Evolutionary conservation across 2,113 vertebrate genomes (phyloP), one percentile per base, ranked within the genome.

Genomic region (Siniperca chuatsi): DNA sequence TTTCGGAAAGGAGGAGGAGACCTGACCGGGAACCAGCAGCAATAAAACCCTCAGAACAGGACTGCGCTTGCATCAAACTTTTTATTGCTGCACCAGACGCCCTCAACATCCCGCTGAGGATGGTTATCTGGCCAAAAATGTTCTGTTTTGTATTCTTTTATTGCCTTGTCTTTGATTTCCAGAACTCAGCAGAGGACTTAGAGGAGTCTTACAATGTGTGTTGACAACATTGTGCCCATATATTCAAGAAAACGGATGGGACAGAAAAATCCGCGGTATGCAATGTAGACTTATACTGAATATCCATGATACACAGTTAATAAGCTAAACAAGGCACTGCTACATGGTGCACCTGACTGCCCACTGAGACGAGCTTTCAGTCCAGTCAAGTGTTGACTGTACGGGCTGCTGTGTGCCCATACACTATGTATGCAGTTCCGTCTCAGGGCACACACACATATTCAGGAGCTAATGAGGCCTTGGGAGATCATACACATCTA

Each of bases 391-490:
- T 89, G 85, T 82, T 73, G 68, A 79, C 75, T 77, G 81, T 76
- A 16, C 8, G 48, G 82, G 79, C 79, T 37, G 80, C 81, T 33
- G 78, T 50, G 62, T 61, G 68, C 64, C 65, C 77, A 76, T 89
- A 25, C 76, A 81, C 85, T 76, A 87, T 84, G 86, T 52, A 88
- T 86, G 75, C 67, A 29, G 85, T 50, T 42, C 67, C n/a, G 75
- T 89, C 71, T 85, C 23, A n/a, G 23, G 50, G 88, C 82, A 18
- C 79, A 75, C 81, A 83, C 87, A 88, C 82, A 88, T 87, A 75
- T 90, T 81, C 75, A n/a, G 82, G 13, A 76, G 64, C 78, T 93
- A 94, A 94, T 90, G 88, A 94, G 91, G 85, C 90, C 91, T 91
- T 93, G 84, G 84, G 92, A 90, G 87, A 90, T 88, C 0, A 67